Base-by-base conservation (phyloP, 2,888 invertebrate genomes). In the Teleiodes luculella region DNA sequence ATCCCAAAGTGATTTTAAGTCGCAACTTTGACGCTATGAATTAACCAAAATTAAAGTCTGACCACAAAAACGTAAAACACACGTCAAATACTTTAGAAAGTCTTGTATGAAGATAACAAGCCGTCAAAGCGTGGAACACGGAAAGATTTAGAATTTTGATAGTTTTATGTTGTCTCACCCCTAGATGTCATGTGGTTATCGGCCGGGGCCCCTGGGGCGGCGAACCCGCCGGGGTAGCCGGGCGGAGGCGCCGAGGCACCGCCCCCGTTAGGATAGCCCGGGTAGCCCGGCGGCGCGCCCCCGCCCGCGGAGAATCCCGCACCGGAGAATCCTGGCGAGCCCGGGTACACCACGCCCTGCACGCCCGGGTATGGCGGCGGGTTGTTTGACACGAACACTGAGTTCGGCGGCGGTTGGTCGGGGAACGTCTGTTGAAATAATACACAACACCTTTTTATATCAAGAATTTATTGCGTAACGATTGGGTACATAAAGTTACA, bases 301-400 rank as follows among this genome's bases (percentile, higher is more conserved):
- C 11, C 43, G 64, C 57, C 61, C 5, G 16, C 35, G 11, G 28
- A 24, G 14, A 11, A 5, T 14, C 24, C 28, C 57, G 71, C 73
- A 20, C 20, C 35, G 6, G 13, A 18, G 5, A 35, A 20, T 10
- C 6, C 72, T 57, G 77, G 82, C 1, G 82, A 77, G 30, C 80
- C 78, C 4, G 83, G 82, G 65, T 84, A 84, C 2, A 69, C 41
- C 1, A 62, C 68, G 39, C 86, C 86, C 33, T 61, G 65, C 58
- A 98, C 94, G 55, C 98, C 98, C 13, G 98, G 97, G 85, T 98
- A 98, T 2, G 98, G 98, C 46, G 98, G 98, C 24, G 98, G 98
- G 78, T 93, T 95, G 78, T 96, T 95, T 45, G 95, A 95, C 91
- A 97, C 95, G 80, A 93, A 98, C 24, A 98, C 97, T 18, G 94